phyloP scores from a whole-genome alignment of 1,140 invertebrate species.

The Trialeurodes vaporariorum region DNA sequence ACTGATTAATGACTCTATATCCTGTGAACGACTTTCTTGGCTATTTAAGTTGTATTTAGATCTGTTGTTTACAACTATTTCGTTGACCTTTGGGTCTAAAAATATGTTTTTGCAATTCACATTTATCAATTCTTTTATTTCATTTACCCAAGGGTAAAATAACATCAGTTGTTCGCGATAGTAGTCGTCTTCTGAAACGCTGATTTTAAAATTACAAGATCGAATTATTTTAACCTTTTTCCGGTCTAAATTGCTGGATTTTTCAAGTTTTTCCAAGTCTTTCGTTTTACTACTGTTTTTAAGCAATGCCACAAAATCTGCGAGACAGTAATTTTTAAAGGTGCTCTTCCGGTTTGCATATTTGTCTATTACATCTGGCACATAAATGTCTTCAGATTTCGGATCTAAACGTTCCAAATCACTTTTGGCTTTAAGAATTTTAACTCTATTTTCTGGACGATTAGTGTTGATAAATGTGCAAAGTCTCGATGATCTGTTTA shows the following conservation, averaged over 20 bases:
- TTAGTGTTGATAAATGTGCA: constrained; percentile 14
- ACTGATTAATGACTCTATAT: not conserved
- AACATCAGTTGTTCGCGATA: constrained; percentile 23
- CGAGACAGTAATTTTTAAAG: not conserved
- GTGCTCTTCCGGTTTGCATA: not conserved
- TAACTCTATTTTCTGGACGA: not conserved
- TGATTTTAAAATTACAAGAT: not conserved
- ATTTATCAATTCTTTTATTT: constrained; percentile 20
- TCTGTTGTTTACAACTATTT: not conserved
- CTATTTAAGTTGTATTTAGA: not conserved
- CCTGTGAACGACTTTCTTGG: not conserved
- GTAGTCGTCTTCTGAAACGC: constrained; percentile 14
- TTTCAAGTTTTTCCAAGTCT: not conserved
- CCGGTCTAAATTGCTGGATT: not conserved
- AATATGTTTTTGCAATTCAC: constrained; percentile 14
- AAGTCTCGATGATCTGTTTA: constrained; percentile 20
- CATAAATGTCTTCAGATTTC: constrained; percentile 11
- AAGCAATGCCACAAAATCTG: not conserved
- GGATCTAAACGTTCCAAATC: constrained; percentile 7
- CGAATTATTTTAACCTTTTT: constrained; percentile 14
- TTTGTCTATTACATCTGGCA: constrained; percentile 15
- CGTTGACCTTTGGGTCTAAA: constrained; percentile 4
- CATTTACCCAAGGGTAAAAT: constrained; percentile 24
- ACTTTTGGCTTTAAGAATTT: constrained; percentile 3
- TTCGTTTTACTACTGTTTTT: not conserved